Base-by-base conservation (phyloP, 2,888 invertebrate genomes). In the Neoaliturus tenellus region DNA sequence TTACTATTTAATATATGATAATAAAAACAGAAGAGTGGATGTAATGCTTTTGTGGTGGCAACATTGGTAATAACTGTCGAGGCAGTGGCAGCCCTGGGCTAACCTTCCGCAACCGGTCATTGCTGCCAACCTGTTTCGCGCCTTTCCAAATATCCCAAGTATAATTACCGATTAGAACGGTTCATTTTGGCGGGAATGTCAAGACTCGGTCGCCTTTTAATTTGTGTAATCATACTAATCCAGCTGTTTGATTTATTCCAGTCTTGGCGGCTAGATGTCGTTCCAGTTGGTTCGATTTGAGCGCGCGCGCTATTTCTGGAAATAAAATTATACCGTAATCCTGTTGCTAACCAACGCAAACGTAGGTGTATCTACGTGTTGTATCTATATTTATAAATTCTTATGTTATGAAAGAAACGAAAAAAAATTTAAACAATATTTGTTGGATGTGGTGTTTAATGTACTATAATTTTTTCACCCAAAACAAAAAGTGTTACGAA, bases 81-180 rank as follows among this genome's bases (percentile, higher is more conserved):
- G 62, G 62, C 14, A 51, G 51, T 62, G 62, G 69, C 23, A 69
- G 69, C 35, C 69, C 69, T 69, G 69, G 69, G 69, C 69, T 2
- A 39, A 39, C 69, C 69, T 39, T 69, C 39, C 39, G 69, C 69
- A 69, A 69, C 69, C 69, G 33, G 39, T 69, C 69, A 69, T 69
- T 69, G 33, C 69, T 69, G 33, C 69, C 69, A 33, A 69, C 35
- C 69, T 39, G 69, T 39, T 35, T 39, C 35, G 33, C 39, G 69
- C 69, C 69, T 69, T 69, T 69, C 69, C 69, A 69, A 69, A 69
- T 69, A 69, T 39, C 69, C 39, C 69, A 39, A 35, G 39, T 69
- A 69, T 69, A 69, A 69, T 69, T 69, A 69, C 69, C 69, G 69
- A 69, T 69, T 69, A 69, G 69, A 39, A 69, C 69, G 69, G 69